Base-by-base conservation (phyloP, 2,113 vertebrate genomes). In the Sinocyclocheilus grahami region DNA sequence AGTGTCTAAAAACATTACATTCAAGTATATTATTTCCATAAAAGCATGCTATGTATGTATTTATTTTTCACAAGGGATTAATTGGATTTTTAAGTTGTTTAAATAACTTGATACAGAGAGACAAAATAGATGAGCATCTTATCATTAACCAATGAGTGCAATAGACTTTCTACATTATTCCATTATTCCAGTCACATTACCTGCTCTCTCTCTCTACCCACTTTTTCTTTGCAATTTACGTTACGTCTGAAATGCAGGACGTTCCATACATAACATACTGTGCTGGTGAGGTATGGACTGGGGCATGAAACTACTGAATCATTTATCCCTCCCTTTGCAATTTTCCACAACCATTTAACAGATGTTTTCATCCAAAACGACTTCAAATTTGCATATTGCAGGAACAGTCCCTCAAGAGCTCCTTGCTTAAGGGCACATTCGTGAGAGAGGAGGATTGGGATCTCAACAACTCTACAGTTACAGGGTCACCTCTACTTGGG, bases 361-460 rank as follows among this genome's bases (percentile, higher is more conserved):
- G 39, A 81, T 81, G 60, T 60, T 65, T 81, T 46, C 79, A 48
- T 81, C 79, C 79, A 81, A 63, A 81, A 65, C 13, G 10, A 39
- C 11, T 42, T 80, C 27, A 39, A 81, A 22, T 81, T 42, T 39
- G 12, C 13, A 65, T 37, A 81, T 65, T 81, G 22, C 78, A 81
- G 30, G 37, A 3, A 42, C 8, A 14, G 60, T 81, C 78, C 60
- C 78, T 65, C 37, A 81, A 81, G 58, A 81, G 60, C 39, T 48
- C 6, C 13, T 65, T 81, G 37, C 58, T 81, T 67, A 30, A 82
- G 78, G 78, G 78, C n/a, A 42, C n/a, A 81, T 22, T 60, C 0
- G 16, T 55, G 55, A 55, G n/a, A 55, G 75, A 58, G 30, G 75
- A 58, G 77, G 53, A 37, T 67, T 3, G 24, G n/a, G 79, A 82